Conservation (phyloP, 2,797 vertebrate species). For the Ptychadena robeensis region DNA sequence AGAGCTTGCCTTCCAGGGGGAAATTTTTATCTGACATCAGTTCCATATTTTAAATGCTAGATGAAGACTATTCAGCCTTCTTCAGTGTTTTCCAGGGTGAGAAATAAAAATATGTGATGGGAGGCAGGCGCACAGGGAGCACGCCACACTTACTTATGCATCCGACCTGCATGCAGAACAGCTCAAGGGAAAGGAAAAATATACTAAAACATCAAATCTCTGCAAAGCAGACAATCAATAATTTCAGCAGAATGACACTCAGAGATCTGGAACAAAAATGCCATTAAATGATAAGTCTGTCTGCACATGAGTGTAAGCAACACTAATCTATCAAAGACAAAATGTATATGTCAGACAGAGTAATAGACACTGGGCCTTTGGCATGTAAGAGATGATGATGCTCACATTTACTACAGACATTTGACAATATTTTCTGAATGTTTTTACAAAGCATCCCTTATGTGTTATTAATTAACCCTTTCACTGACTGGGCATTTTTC, state of each 20-base stretch:
- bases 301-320: slow-evolving; percentile 15
- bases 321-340: slow-evolving; percentile 41
- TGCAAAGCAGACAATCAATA: slow-evolving; percentile 41
- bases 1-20: slow-evolving; percentile 7
- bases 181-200: neutral
- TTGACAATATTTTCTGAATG: neutral
- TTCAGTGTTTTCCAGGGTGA: slow-evolving; percentile 19
- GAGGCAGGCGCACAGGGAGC: slow-evolving; percentile 15
- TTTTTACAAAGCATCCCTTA: neutral
- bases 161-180: neutral
- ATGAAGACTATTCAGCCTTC: neutral
- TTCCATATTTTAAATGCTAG: slow-evolving; percentile 12
- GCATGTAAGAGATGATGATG: slow-evolving; percentile 14
- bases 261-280: slow-evolving; percentile 27
- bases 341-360: slow-evolving; percentile 11
- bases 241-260: slow-evolving; percentile 17
- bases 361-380: slow-evolving; percentile 12
- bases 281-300: slow-evolving; percentile 52
- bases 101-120: slow-evolving; percentile 4
- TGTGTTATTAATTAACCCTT: too few species aligned
- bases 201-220: slow-evolving; percentile 25
- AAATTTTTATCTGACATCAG: slow-evolving; percentile 3
- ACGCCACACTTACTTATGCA: slow-evolving; percentile 6
- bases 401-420: neutral
- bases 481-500: too few species aligned